Evolutionary conservation across 2,888 invertebrate species (phyloP), one percentile per base, ranked within the genome.

Genomic region (Chydorus sphaericus): DNA sequence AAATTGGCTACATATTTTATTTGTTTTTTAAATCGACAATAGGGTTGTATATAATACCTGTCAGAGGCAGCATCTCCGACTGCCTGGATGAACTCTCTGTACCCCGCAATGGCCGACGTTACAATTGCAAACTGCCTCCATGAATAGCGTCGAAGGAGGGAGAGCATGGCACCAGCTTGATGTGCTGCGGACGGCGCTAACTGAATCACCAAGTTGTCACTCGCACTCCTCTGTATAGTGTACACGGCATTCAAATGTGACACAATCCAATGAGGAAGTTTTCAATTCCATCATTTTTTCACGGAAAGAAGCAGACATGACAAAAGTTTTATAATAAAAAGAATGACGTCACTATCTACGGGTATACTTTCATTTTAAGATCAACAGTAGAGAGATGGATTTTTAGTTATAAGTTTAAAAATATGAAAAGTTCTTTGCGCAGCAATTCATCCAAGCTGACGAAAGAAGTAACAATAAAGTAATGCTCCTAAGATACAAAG

Each of bases 61-160:
- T n/a, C n/a, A n/a, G 83, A 81, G 58, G 90, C 86, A 64, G 87
- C 77, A 70, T 91, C 90, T 57, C 91, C 76, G 57, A 93, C 86
- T 54, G 92, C 90, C 71, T 92, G 91, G 63, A 93, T 87, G 72
- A 94, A 94, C 71, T 93, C 92, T 68, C 90, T 89, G 71, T 93
- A 89, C 3, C 94, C 93, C 57, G 92, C 91, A 62, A 68, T 63
- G 4, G 88, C 85, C 59, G 90, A 89, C 50, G 91, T 91, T 60
- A 94, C 89, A 62, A 94, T 86, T 63, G 90, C 86, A 73, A 93
- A 92, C 70, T 91, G 88, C 68, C 90, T 89, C 93, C 93, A 93
- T 72, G 90, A 90, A 76, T 96, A 96, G 63, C 94, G 79, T 71
- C 88, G 87, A 66, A 97, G 74, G 66, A 97, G 88, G 67, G 89